Percentiles rank a stretch among this genome's conserved stretches.
Evolutionary conservation across 1,140 invertebrate genomes (phyloP).

Genomic region (Apis dorsata): DNA sequence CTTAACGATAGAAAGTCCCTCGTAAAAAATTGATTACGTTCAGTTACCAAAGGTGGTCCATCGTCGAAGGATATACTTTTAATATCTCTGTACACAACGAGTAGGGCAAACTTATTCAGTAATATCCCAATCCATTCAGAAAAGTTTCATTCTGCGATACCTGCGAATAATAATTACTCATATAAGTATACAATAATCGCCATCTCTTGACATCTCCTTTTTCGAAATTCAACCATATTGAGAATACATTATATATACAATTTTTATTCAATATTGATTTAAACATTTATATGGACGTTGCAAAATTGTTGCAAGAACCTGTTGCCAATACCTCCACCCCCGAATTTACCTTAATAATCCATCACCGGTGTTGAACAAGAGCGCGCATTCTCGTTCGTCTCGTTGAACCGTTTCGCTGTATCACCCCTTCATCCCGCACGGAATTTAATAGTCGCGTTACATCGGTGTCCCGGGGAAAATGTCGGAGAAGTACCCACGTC

Average conservation of each 20-base stretch:
- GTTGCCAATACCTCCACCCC: too few relatives aligned
- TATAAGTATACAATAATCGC: too few relatives aligned
- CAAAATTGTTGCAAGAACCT: too few relatives aligned
- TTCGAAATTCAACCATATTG: too few relatives aligned
- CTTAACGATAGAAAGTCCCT: constrained; percentile 10
- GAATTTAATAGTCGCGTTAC: constrained; percentile 27
- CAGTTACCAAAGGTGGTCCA: neutral
- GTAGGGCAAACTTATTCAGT: neutral
- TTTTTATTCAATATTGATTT: too few relatives aligned
- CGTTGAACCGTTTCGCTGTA: neutral
- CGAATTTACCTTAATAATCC: neutral
- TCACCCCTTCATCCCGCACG: neutral
- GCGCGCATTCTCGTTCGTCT: neutral
- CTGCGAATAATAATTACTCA: too few relatives aligned
- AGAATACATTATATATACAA: too few relatives aligned
- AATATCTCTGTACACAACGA: neutral
- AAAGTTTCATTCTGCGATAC: too few relatives aligned
- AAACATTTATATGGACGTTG: too few relatives aligned
- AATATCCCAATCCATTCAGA: too few relatives aligned
- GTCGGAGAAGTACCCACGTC: neutral
- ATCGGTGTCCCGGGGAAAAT: neutral
- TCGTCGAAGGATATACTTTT: neutral
- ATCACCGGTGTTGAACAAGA: neutral
- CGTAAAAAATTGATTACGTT: constrained; percentile 11
- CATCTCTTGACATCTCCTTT: too few relatives aligned